These are phyloP conservation scores for Caenorhabditis brenneri DNA, from an alignment of 1,140 invertebrate species.

Conservation along the genomic window DNA sequence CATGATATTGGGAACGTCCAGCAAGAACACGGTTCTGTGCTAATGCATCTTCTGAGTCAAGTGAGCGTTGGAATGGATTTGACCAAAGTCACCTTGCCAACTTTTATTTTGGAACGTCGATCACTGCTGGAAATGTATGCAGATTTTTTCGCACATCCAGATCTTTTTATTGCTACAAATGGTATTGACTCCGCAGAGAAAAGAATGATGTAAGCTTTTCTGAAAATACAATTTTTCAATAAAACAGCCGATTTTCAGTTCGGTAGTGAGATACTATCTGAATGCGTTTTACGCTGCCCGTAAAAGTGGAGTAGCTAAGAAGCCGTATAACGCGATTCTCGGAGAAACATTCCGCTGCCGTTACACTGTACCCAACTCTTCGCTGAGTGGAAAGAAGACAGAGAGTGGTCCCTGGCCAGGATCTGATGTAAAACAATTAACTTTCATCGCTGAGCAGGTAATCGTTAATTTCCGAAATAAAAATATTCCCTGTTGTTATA, in stretches of 20 bases:
- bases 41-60: constrained; percentile 74
- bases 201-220: constrained; percentile 62
- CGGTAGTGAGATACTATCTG: constrained; percentile 73
- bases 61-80: constrained; percentile 76
- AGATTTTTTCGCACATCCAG: constrained; percentile 75
- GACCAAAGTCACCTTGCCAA: constrained; percentile 75
- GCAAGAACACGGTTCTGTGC: constrained; percentile 74
- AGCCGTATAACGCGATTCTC: constrained; percentile 76
- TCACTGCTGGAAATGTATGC: constrained; percentile 76
- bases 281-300: constrained; percentile 74
- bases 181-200: constrained; percentile 70
- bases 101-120: constrained; percentile 75
- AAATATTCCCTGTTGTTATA: constrained; percentile 38
- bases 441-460: constrained; percentile 89
- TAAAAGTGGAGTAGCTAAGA: constrained; percentile 75
- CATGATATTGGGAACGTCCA: constrained; percentile 62
- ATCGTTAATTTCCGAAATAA: neutral
- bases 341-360: constrained; percentile 75
- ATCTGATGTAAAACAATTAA: constrained; percentile 70
- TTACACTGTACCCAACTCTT: constrained; percentile 71
- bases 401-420: constrained; percentile 67
- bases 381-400: constrained; percentile 76
- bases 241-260: constrained; percentile 66
- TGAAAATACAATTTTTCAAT: neutral
- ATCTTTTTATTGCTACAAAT: constrained; percentile 63